Percentiles rank a stretch among this genome's conserved stretches.
Conservation (phyloP, 2,797 vertebrate species). For the Melopsittacus undulatus region DNA sequence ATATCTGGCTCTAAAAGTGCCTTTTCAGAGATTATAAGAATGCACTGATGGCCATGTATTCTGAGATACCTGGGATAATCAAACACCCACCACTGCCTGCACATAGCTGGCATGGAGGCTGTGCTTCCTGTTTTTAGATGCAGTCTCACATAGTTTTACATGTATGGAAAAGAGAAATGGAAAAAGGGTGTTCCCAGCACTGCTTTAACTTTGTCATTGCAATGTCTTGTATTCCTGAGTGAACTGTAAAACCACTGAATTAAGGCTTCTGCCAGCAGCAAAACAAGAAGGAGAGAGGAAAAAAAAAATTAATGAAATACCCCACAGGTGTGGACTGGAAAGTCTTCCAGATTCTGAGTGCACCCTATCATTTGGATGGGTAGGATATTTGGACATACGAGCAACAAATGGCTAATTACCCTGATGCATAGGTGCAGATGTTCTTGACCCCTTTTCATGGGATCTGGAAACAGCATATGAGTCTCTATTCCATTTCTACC, state of each 20-base stretch:
- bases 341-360: neutral
- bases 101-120: neutral
- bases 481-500: neutral
- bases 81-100: neutral
- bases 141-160: neutral
- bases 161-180: rapidly evolving
- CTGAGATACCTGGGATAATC: neutral
- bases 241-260: neutral
- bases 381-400: neutral
- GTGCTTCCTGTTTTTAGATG: neutral
- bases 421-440: neutral
- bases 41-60: neutral
- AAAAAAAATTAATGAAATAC: neutral
- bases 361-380: neutral
- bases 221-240: neutral
- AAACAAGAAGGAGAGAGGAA: neutral
- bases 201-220: neutral
- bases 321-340: rapidly evolving
- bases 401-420: neutral
- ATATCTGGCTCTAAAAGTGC: neutral
- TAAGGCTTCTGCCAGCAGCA: neutral
- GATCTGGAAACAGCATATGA: neutral
- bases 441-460: neutral
- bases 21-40: neutral
- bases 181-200: neutral